Evolutionary conservation across 1,140 invertebrate species (phyloP).

Genomic region (Drosophila miranda): DNA sequence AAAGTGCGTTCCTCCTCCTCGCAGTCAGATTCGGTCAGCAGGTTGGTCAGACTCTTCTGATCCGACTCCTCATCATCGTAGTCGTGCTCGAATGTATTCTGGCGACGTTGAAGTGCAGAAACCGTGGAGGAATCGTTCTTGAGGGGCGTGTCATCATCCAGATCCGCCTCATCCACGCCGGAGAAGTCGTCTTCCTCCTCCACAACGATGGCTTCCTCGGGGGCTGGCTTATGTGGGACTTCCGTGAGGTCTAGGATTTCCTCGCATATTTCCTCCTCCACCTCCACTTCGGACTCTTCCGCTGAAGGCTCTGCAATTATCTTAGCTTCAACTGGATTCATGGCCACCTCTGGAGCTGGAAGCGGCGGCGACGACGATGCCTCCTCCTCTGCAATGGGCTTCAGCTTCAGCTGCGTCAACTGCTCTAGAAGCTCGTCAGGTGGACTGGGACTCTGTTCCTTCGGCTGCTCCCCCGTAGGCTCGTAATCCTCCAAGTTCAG

Average conservation of each 20-base stretch:
- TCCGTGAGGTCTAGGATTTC: conserved; percentile 68
- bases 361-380: conserved; percentile 1
- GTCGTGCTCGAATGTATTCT: conserved; percentile 65
- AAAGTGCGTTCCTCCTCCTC: conserved; percentile 69
- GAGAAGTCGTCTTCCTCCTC: conserved; percentile 61
- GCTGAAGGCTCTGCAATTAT: background rate
- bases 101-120: conserved; percentile 29
- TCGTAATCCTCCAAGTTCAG: conserved; percentile 76
- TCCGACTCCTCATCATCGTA: conserved; percentile 58
- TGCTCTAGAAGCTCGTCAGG: conserved; percentile 83
- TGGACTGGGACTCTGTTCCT: conserved; percentile 40
- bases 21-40: conserved; percentile 72
- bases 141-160: conserved; percentile 25
- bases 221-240: conserved; percentile 2
- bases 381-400: conserved; percentile 59
- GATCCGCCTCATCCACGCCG: conserved; percentile 63
- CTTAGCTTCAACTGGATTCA: background rate
- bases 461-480: conserved; percentile 28
- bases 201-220: background rate
- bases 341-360: background rate
- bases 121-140: background rate
- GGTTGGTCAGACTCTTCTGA: conserved; percentile 70
- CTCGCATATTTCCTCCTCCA: conserved; percentile 75
- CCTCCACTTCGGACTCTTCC: conserved; percentile 13
- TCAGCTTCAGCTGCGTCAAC: conserved; percentile 85